These are phyloP conservation scores for Margarornis squamiger DNA, from an alignment of 2,797 vertebrate genomes.

Conservation along the genomic window DNA sequence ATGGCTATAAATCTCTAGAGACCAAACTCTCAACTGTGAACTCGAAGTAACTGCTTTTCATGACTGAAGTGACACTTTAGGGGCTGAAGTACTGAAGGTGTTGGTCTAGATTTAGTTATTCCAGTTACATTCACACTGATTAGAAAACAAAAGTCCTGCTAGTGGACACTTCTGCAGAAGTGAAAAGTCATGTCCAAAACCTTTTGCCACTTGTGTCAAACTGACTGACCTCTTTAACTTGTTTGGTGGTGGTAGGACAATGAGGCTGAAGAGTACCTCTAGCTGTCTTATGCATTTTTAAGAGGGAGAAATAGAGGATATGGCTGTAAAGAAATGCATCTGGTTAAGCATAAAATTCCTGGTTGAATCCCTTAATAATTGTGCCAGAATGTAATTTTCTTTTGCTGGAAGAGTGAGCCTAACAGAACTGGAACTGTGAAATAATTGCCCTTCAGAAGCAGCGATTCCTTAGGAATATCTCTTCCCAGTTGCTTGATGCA, in stretches of 20 bases:
- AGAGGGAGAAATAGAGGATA: background rate
- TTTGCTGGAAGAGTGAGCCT: background rate
- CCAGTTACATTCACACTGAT: background rate
- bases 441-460: background rate
- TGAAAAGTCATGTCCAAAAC: background rate
- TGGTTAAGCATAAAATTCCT: background rate
- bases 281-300: background rate
- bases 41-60: background rate
- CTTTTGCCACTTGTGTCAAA: background rate
- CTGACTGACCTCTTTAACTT: background rate
- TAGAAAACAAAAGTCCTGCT: background rate
- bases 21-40: background rate
- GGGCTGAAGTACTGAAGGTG: background rate
- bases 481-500: rapidly evolving
- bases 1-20: background rate
- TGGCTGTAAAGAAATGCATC: background rate
- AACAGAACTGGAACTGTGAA: background rate
- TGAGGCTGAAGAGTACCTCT: background rate
- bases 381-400: background rate
- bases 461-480: background rate
- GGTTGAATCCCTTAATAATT: background rate
- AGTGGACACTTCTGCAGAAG: background rate
- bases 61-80: background rate
- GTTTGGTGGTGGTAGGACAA: background rate
- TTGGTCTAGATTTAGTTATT: background rate